These are phyloP conservation scores for Trichogramma pretiosum DNA, from an alignment of 1,140 invertebrate species.

Conservation along the genomic window DNA sequence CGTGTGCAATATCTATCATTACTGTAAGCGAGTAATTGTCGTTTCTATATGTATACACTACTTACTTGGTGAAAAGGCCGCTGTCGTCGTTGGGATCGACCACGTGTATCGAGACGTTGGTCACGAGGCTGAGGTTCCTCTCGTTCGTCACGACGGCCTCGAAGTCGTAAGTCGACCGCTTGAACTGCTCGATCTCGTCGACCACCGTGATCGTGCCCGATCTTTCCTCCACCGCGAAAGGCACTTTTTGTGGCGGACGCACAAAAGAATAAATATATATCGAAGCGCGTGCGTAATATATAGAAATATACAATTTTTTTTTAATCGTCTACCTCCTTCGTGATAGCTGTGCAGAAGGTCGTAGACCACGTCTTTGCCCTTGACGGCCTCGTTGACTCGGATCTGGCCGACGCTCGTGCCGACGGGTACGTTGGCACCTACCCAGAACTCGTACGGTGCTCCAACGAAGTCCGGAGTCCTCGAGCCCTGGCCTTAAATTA, in stretches of 20 bases:
- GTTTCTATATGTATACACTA: no score
- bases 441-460: slow-evolving; percentile 82
- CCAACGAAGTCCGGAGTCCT: slow-evolving; percentile 74
- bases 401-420: slow-evolving; percentile 83
- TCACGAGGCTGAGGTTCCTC: slow-evolving; percentile 57
- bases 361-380: slow-evolving; percentile 59
- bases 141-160: slow-evolving; percentile 69
- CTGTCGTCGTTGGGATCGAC: slow-evolving; percentile 64
- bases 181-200: slow-evolving; percentile 62
- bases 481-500: slow-evolving; percentile 41
- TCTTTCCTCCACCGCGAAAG: slow-evolving; percentile 80
- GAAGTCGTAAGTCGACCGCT: slow-evolving; percentile 63
- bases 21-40: no score
- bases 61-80: slow-evolving; percentile 61
- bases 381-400: slow-evolving; percentile 59
- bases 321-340: slow-evolving; percentile 57
- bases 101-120: slow-evolving; percentile 75
- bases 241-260: slow-evolving; percentile 50
- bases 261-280: slow-evolving; percentile 6
- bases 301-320: background rate
- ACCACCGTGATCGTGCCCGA: slow-evolving; percentile 82
- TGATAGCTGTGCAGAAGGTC: slow-evolving; percentile 73
- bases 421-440: slow-evolving; percentile 70
- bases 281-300: background rate
- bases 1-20: no score